Percentiles rank a stretch among this genome's conserved stretches.
These are phyloP conservation scores for Zingel zingel DNA, from an alignment of 2,113 vertebrate species.

Conservation along the genomic window DNA sequence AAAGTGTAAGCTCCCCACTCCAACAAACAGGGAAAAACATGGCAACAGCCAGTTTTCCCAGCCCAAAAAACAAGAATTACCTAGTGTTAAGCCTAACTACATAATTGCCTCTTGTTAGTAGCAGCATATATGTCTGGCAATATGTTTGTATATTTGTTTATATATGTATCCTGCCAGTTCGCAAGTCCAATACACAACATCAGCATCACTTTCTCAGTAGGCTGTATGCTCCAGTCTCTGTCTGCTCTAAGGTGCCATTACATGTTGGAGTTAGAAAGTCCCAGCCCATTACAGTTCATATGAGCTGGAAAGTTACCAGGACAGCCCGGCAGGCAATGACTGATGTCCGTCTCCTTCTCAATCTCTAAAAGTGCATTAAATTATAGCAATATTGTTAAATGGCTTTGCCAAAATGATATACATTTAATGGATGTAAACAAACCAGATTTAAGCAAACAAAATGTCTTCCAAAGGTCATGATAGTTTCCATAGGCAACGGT, in stretches of 20 bases:
- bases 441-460: constrained; percentile 49
- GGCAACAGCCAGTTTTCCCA: constrained; percentile 26
- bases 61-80: constrained; percentile 40
- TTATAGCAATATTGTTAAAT: constrained; percentile 57
- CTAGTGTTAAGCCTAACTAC: constrained; percentile 45
- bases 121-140: constrained; percentile 47
- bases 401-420: constrained; percentile 24
- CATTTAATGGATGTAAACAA: constrained; percentile 48
- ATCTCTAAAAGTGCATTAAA: constrained; percentile 66
- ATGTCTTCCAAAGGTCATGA: constrained; percentile 34
- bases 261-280: constrained; percentile 68
- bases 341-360: constrained; percentile 64
- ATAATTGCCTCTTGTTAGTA: constrained; percentile 49
- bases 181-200: constrained; percentile 42
- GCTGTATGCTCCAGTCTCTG: constrained; percentile 39
- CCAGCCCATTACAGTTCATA: constrained; percentile 73
- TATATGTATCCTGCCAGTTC: constrained; percentile 34
- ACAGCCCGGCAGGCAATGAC: constrained; percentile 65
- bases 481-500: background rate
- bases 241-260: constrained; percentile 59
- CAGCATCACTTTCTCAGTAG: constrained; percentile 41
- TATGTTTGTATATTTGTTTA: constrained; percentile 36
- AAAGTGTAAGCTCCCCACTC: constrained; percentile 9
- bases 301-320: constrained; percentile 72
- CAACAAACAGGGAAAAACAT: constrained; percentile 34